Evolutionary conservation across 2,888 invertebrate species (phyloP).

Genomic region (Eupithecia dodoneata): DNA sequence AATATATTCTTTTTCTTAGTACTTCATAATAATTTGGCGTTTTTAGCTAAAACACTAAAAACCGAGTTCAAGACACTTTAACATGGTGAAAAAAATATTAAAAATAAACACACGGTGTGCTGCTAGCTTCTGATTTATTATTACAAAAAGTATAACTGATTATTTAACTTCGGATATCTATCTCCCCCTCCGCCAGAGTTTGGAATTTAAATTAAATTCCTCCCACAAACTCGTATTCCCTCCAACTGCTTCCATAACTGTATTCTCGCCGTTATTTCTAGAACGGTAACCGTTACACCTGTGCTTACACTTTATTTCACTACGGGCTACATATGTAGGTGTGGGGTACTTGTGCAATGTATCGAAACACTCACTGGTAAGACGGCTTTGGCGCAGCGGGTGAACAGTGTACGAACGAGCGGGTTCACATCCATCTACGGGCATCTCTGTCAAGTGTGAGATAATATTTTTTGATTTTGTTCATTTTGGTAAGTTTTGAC

Average conservation of each 20-base stretch:
- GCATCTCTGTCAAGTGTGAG: too few species aligned
- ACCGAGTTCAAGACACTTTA: too few species aligned
- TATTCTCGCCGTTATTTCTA: conserved; percentile 3
- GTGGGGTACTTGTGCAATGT: not conserved
- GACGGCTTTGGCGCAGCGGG: not conserved
- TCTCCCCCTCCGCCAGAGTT: not conserved
- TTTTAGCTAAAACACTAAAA: too few species aligned
- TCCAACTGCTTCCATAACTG: not conserved
- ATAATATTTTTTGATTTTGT: too few species aligned
- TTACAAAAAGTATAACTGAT: too few species aligned
- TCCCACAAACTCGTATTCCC: not conserved
- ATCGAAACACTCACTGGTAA: not conserved
- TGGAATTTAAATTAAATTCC: conserved; percentile 2
- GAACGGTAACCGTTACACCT: not conserved
- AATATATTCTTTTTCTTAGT: not conserved
- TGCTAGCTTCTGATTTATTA: too few species aligned
- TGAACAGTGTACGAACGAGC: too few species aligned
- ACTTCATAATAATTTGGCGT: too few species aligned
- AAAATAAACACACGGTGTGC: too few species aligned
- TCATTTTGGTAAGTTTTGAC: too few species aligned
- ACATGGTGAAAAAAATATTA: too few species aligned
- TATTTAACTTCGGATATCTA: not conserved
- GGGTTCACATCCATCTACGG: too few species aligned
- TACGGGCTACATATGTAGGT: not conserved
- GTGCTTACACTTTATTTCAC: not conserved